phyloP scores from a whole-genome alignment of 1,140 invertebrate genomes.

The Macrobrachium nipponense region DNA sequence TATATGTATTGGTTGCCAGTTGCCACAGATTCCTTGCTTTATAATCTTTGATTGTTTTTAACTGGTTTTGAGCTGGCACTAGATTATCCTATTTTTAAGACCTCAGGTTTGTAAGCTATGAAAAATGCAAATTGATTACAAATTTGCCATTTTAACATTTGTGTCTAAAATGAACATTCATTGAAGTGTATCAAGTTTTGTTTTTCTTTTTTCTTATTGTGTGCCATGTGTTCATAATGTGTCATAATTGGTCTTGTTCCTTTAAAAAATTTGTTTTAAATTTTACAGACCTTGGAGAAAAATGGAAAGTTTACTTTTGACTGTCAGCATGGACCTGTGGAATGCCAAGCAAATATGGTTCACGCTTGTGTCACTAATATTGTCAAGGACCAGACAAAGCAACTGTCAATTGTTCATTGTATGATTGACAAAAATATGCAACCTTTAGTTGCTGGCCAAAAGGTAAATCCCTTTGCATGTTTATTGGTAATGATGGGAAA shows the following conservation, averaged over 20 bases:
- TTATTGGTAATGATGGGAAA: not conserved
- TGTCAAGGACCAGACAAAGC: constrained; percentile 28
- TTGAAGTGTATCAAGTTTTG: not conserved
- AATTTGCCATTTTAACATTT: no score
- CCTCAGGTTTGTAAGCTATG: no score
- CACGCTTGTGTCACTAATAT: constrained; percentile 64
- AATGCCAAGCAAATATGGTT: constrained; percentile 66
- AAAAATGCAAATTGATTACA: no score
- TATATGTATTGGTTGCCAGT: no score
- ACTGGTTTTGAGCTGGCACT: no score
- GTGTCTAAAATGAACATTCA: no score
- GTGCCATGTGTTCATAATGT: not conserved
- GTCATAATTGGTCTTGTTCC: not conserved
- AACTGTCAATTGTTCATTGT: constrained; percentile 44
- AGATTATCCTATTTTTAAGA: no score
- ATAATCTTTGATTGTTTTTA: no score
- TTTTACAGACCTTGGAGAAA: constrained; percentile 46
- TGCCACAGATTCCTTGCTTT: no score
- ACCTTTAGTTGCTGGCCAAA: constrained; percentile 37
- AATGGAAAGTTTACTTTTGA: constrained; percentile 57
- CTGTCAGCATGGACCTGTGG: constrained; percentile 66
- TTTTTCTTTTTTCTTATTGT: not conserved
- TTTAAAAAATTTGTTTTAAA: not conserved
- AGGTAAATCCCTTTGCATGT: not conserved
- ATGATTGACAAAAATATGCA: constrained; percentile 49